Conservation (phyloP, 2,797 vertebrate genomes). For the Bufotes viridis region DNA sequence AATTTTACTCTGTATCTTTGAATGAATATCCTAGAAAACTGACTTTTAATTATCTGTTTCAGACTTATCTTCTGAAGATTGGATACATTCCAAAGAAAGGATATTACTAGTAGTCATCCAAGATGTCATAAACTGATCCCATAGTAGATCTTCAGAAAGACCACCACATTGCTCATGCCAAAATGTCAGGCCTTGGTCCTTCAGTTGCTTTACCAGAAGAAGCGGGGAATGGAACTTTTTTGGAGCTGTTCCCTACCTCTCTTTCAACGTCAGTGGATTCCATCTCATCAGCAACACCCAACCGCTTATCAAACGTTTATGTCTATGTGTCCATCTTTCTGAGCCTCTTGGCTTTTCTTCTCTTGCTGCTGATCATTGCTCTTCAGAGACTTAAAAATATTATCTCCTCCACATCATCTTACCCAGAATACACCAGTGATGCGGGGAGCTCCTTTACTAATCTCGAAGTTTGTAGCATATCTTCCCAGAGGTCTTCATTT, state of each 20-base stretch:
- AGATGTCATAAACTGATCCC: slow-evolving; percentile 45
- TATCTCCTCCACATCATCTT: slow-evolving; percentile 91
- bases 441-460: slow-evolving; percentile 92
- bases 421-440: slow-evolving; percentile 91
- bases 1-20: not conserved
- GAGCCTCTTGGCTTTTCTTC: slow-evolving; percentile 90
- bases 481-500: slow-evolving; percentile 88
- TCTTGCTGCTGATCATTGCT: slow-evolving; percentile 90
- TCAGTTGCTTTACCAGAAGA: slow-evolving; percentile 73
- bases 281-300: slow-evolving; percentile 65
- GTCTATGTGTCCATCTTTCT: slow-evolving; percentile 97
- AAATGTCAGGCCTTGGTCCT: slow-evolving; percentile 83
- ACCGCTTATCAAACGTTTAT: slow-evolving; percentile 85
- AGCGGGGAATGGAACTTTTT: slow-evolving; percentile 85
- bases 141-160: slow-evolving; percentile 40
- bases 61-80: slow-evolving; percentile 44
- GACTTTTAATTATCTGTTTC: slow-evolving; percentile 40
- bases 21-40: not conserved
- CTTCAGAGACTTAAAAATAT: slow-evolving; percentile 97
- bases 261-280: slow-evolving; percentile 85
- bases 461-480: slow-evolving; percentile 96
- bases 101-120: slow-evolving; percentile 57
- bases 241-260: slow-evolving; percentile 86
- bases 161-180: slow-evolving; percentile 54
- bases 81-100: slow-evolving; percentile 49